These are phyloP conservation scores for Proterorhinus semilunaris DNA, from an alignment of 2,113 vertebrate genomes.

Conservation along the genomic window DNA sequence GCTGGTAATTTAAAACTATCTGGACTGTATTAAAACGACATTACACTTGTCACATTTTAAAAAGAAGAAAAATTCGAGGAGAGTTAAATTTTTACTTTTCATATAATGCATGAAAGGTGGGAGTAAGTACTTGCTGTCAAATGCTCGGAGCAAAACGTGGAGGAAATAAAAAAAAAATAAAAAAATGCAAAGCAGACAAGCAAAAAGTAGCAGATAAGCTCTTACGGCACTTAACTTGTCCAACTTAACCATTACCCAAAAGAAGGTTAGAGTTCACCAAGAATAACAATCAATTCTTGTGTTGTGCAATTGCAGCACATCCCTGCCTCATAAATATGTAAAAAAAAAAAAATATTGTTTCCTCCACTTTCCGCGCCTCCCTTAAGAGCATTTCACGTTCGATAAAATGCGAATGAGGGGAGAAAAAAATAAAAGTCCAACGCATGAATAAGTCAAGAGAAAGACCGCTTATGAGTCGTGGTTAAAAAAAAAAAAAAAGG, in stretches of 20 bases:
- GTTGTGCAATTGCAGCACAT: slow-evolving; percentile 23
- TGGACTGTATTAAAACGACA: slow-evolving; percentile 15
- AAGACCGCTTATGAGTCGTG: slow-evolving; percentile 21
- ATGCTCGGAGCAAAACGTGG: background rate
- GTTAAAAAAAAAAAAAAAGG: slow-evolving; percentile 44
- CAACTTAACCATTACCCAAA: slow-evolving; percentile 17
- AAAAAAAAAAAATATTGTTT: slow-evolving; percentile 56
- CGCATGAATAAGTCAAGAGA: slow-evolving; percentile 67
- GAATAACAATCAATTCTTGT: slow-evolving; percentile 9
- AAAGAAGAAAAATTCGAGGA: slow-evolving; percentile 27
- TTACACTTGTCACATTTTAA: slow-evolving; percentile 18
- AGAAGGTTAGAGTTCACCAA: slow-evolving; percentile 18
- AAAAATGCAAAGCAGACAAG: slow-evolving; percentile 14
- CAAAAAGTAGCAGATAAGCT: slow-evolving; percentile 17
- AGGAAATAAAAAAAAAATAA: too few relatives aligned
- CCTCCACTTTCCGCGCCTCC: slow-evolving; percentile 20
- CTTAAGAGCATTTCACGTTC: slow-evolving; percentile 55
- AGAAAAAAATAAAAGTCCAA: slow-evolving; percentile 46
- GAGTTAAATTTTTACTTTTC: slow-evolving; percentile 24
- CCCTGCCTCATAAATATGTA: slow-evolving; percentile 73
- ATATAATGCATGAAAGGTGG: slow-evolving; percentile 10
- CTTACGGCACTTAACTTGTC: slow-evolving; percentile 2
- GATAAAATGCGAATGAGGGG: slow-evolving; percentile 63
- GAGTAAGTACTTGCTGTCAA: slow-evolving; percentile 37
- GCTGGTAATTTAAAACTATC: slow-evolving; percentile 5